Evolutionary conservation across 2,797 vertebrate species (phyloP).

Genomic region (Danionella dracula): DNA sequence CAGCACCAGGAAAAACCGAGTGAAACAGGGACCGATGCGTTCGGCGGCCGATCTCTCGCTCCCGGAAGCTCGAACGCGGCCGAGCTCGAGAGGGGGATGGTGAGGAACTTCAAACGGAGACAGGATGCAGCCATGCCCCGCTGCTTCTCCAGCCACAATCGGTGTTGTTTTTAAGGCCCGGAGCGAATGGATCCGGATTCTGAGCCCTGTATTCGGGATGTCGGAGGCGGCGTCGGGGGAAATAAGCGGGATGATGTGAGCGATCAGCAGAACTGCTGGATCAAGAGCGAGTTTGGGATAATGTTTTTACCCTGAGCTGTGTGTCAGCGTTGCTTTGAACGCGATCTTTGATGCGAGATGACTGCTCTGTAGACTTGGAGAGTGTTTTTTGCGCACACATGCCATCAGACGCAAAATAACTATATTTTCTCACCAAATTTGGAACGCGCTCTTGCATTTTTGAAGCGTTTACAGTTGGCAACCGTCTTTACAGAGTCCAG

Average conservation of each 20-base stretch:
- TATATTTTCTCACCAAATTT: too few relatives aligned
- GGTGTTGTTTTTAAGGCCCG: slow-evolving; percentile 51
- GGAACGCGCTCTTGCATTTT: too few relatives aligned
- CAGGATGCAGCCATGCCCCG: slow-evolving; percentile 47
- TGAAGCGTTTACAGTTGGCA: too few relatives aligned
- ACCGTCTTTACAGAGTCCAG: too few relatives aligned
- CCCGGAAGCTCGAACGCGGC: too few relatives aligned
- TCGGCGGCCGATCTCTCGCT: too few relatives aligned
- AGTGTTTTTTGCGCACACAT: too few relatives aligned
- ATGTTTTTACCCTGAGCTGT: slow-evolving; percentile 57
- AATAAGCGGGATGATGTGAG: slow-evolving; percentile 51
- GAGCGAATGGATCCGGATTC: slow-evolving; percentile 51
- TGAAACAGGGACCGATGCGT: too few relatives aligned
- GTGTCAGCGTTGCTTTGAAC: too few relatives aligned
- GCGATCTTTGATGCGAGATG: slow-evolving; percentile 41
- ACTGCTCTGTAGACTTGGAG: slow-evolving; percentile 51
- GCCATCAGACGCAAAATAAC: too few relatives aligned
- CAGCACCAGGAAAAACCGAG: slow-evolving; percentile 29
- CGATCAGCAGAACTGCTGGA: slow-evolving; percentile 45
- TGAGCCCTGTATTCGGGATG: slow-evolving; percentile 54
- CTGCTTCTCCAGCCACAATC: slow-evolving; percentile 37
- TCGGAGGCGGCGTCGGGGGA: slow-evolving; percentile 47
- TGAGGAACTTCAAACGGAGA: slow-evolving; percentile 56
- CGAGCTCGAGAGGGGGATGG: slow-evolving; percentile 45
- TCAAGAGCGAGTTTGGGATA: too few relatives aligned